phyloP scores from a whole-genome alignment of 2,797 vertebrate genomes.

The Salmo trutta region DNA sequence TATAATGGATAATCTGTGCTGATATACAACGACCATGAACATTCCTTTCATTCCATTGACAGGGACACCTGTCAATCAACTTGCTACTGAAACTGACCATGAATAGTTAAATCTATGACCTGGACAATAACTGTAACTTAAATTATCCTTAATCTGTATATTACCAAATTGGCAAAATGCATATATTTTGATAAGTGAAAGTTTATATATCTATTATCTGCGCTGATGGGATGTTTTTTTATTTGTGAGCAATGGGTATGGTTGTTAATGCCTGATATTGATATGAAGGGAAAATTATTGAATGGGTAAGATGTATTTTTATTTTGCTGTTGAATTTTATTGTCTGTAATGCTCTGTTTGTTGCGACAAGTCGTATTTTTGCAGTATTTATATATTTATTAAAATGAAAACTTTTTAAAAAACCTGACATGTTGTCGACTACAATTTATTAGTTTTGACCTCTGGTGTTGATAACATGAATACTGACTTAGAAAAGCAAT shows the following conservation, averaged over 20 bases:
- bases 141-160: background rate
- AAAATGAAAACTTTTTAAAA: slow-evolving; percentile 58
- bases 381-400: slow-evolving; percentile 66
- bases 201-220: slow-evolving; percentile 1
- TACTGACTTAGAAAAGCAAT: background rate
- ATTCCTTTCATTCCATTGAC: slow-evolving; percentile 13
- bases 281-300: slow-evolving; percentile 29
- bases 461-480: background rate
- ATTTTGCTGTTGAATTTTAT: slow-evolving; percentile 44
- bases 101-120: background rate
- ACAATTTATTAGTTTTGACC: background rate
- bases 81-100: slow-evolving; percentile 40
- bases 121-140: background rate
- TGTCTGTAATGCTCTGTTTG: slow-evolving; percentile 29
- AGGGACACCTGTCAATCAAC: slow-evolving; percentile 15
- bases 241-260: slow-evolving; percentile 25
- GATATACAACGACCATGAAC: slow-evolving; percentile 20
- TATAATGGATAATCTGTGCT: background rate
- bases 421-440: background rate
- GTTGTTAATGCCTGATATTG: background rate
- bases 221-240: background rate
- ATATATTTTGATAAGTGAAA: slow-evolving; percentile 9
- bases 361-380: slow-evolving; percentile 60
- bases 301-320: slow-evolving; percentile 17
- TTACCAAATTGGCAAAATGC: background rate